Evolutionary conservation across 2,113 vertebrate species (phyloP).

Genomic region (Capreolus pygargus): DNA sequence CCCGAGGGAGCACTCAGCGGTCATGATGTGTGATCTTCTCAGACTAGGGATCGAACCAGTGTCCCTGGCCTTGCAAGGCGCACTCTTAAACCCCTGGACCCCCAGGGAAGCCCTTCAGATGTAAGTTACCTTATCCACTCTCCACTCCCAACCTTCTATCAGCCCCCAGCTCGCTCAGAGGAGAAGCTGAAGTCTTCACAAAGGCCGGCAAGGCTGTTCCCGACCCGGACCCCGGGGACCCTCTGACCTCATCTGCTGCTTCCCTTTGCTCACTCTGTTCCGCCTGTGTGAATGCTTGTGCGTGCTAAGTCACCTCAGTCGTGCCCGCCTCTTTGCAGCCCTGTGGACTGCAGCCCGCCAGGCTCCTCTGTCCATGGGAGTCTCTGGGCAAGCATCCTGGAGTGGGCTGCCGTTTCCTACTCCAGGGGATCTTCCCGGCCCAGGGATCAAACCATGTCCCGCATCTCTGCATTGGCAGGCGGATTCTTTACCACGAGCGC

Average conservation of each 20-base stretch:
- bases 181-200: not conserved
- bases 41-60: not conserved
- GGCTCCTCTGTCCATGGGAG: not conserved
- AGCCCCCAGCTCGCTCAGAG: not conserved
- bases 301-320: not conserved
- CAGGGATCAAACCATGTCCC: not conserved
- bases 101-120: not conserved
- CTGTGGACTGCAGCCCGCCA: not conserved
- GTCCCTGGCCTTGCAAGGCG: not conserved
- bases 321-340: rapidly evolving
- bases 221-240: too few species aligned
- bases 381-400: not conserved
- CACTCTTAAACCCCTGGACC: not conserved
- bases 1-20: not conserved
- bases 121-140: not conserved
- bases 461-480: not conserved
- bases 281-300: not conserved
- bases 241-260: not conserved
- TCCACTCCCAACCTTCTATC: not conserved
- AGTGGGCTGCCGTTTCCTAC: not conserved
- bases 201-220: rapidly evolving
- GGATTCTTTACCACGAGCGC: not conserved
- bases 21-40: not conserved
- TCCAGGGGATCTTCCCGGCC: not conserved
- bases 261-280: not conserved